Percentiles rank a stretch among this genome's conserved stretches.
These are phyloP conservation scores for Chromis chromis DNA, from an alignment of 2,797 vertebrate genomes.

Conservation along the genomic window DNA sequence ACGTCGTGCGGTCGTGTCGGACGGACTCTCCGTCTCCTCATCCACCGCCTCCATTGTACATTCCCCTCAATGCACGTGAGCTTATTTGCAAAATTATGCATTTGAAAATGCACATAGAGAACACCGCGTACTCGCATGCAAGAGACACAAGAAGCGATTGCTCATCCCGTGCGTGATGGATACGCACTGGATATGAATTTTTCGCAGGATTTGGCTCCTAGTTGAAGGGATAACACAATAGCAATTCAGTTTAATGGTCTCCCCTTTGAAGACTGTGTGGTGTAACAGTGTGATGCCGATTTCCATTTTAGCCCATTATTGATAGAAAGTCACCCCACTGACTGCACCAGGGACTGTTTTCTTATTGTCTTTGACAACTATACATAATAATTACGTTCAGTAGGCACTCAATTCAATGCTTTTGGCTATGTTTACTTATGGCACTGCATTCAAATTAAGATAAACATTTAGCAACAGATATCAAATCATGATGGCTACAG, in stretches of 20 bases:
- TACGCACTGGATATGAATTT: slow-evolving; percentile 16
- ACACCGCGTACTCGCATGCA: neutral
- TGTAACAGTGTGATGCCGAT: neutral
- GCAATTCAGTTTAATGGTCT: neutral
- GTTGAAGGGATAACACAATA: slow-evolving; percentile 25
- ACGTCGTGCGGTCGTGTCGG: slow-evolving; percentile 5
- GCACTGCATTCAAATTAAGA: slow-evolving; percentile 9
- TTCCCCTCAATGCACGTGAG: slow-evolving; percentile 51
- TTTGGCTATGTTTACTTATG: slow-evolving; percentile 21
- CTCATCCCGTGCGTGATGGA: neutral
- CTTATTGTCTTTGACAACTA: neutral
- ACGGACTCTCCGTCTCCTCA: slow-evolving; percentile 29
- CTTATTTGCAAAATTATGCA: slow-evolving; percentile 75
- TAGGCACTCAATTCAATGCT: neutral
- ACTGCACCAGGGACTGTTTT: neutral
- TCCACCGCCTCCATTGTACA: slow-evolving; percentile 49
- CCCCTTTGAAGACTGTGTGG: slow-evolving; percentile 2
- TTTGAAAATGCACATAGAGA: slow-evolving; percentile 37
- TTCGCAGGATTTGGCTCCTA: slow-evolving; percentile 12
- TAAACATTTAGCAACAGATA: neutral
- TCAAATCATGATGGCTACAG: slow-evolving; percentile 1
- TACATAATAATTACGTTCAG: neutral
- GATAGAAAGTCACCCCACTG: neutral
- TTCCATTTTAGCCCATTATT: neutral
- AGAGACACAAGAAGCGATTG: neutral